phyloP scores from a whole-genome alignment of 1,140 invertebrate species.

The Brachionus koreanus region DNA sequence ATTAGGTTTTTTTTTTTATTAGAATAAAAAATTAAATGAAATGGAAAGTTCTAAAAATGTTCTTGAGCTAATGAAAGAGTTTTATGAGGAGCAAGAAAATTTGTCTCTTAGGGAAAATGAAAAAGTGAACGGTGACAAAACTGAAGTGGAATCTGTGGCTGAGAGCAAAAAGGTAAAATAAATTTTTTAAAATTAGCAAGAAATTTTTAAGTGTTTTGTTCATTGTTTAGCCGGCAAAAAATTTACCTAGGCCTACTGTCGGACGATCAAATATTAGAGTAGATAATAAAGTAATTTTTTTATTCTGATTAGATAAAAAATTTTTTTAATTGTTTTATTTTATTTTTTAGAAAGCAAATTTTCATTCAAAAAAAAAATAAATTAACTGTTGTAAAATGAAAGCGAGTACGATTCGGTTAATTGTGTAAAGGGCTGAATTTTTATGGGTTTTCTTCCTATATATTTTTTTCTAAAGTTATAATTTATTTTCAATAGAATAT shows the following conservation, averaged over 20 bases:
- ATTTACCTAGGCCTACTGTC: background rate
- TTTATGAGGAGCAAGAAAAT: constrained; percentile 37
- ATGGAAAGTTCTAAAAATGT: constrained; percentile 6
- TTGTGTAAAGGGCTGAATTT: constrained; percentile 1
- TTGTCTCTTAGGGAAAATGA: constrained; percentile 29
- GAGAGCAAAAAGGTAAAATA: background rate
- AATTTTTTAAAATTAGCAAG: background rate
- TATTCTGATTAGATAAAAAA: background rate
- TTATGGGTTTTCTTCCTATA: background rate
- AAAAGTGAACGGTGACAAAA: constrained; percentile 26
- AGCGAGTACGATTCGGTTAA: background rate
- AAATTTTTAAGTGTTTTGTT: background rate
- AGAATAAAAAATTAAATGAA: constrained; percentile 43
- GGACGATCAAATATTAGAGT: background rate
- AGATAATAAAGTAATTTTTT: constrained; percentile 19
- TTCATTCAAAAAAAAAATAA: constrained; percentile 21
- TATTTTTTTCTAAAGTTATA: background rate
- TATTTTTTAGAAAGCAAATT: background rate
- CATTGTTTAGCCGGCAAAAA: background rate
- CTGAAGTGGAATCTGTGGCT: background rate
- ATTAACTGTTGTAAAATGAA: background rate
- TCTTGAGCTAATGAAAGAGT: constrained; percentile 13
- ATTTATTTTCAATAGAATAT: background rate
- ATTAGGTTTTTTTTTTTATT: background rate
- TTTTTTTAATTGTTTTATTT: background rate